These are phyloP conservation scores for Oreochromis spilurus DNA, from an alignment of 2,113 vertebrate species.

Conservation along the genomic window DNA sequence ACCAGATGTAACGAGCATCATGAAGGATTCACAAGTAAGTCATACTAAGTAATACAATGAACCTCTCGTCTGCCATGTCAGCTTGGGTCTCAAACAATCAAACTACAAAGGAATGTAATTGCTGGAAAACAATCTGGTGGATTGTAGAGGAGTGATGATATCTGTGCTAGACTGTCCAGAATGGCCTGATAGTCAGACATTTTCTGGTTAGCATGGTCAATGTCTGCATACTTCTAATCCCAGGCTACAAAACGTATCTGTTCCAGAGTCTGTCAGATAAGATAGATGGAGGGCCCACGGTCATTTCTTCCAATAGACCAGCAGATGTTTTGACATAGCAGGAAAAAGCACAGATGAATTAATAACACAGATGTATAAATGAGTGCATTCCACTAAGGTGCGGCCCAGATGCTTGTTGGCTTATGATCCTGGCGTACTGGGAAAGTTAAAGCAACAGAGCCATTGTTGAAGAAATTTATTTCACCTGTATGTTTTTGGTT, in stretches of 20 bases:
- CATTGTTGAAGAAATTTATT: background rate
- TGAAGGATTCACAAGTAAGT: constrained; percentile 92
- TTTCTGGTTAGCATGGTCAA: background rate
- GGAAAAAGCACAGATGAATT: background rate
- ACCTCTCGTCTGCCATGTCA: background rate
- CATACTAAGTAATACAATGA: background rate
- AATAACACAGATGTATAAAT: background rate
- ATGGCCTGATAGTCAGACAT: background rate
- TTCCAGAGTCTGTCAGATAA: background rate
- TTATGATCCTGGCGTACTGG: background rate
- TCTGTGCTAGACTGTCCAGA: background rate
- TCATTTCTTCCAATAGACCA: background rate
- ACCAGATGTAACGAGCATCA: constrained; percentile 93
- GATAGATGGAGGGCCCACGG: background rate
- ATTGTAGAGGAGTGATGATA: background rate
- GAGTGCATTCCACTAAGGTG: background rate
- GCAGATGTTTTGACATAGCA: background rate
- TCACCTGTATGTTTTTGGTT: background rate
- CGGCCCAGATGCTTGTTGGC: background rate
- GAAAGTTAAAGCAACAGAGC: background rate
- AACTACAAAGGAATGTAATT: background rate
- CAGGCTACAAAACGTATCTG: background rate
- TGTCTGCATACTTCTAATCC: background rate
- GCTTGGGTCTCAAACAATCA: background rate
- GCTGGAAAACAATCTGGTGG: background rate